Base-by-base conservation (phyloP, 2,113 vertebrate species). In the Plecturocebus donacophilus region DNA sequence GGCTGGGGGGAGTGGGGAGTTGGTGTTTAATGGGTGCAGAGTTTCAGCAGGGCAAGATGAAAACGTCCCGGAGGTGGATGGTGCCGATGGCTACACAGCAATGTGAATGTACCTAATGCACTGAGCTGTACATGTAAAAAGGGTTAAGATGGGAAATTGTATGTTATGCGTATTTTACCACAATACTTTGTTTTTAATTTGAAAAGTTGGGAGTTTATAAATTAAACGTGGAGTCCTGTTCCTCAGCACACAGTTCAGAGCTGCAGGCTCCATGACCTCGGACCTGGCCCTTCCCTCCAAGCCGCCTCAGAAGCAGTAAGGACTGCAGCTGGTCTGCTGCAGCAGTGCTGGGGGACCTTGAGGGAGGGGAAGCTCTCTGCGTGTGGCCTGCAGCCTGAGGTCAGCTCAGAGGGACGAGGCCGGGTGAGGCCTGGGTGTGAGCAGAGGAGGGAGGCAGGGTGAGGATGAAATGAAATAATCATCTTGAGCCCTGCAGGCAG, bases 221-320 rank as follows among this genome's bases (percentile, higher is more conserved):
- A 38, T 75, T 83, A 56, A 89, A 47, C 2, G 0, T 23, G 2
- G 21, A 47, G 38, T n/a, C 40, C 73, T 49, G 21, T 40, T 45
- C 23, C 23, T 14, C 58, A 38, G 58, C 23, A 58, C 8, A 20
- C 16, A 25, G 30, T 61, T 14, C 1, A 54, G 42, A 90, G 19
- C 23, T 3, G 1, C 1, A 35, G 81, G 11, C 32, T 76, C 32
- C 25, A 12, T 0, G 19, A 54, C 38, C 38, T 1, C 9, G 0
- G 38, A 47, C 20, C 49, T 4, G 0, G 42, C 3, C 6, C 56
- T 97, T 4, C 11, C 9, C n/a, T 6, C 52, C 27, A 64, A 32
- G n/a, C 27, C 14, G 42, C 38, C 86, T 35, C 82, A 45, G 40
- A 3, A 30, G 68, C 75, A 76, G 58, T 13, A 23, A 45, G 32